Evolutionary conservation across 2,888 invertebrate genomes (phyloP).

Genomic region (Thecophora atra): DNA sequence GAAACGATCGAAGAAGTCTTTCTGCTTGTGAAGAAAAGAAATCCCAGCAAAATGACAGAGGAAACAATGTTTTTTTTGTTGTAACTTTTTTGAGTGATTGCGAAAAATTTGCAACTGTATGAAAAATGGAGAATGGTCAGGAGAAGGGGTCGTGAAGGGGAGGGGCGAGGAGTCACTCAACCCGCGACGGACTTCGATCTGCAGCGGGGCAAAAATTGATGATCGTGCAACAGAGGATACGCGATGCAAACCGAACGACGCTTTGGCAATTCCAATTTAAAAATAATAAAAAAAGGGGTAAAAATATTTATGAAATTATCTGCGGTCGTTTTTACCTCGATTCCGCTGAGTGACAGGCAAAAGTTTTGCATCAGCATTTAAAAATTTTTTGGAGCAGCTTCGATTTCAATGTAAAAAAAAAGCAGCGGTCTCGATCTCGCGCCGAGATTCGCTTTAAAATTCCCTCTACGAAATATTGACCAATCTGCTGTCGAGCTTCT

Average conservation of each 20-base stretch:
- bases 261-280: neutral
- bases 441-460: constrained; percentile 22
- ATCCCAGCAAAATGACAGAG: neutral
- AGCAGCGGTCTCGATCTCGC: neutral
- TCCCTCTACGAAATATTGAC: constrained; percentile 33
- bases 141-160: neutral
- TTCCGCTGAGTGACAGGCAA: neutral
- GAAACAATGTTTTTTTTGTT: too few species aligned
- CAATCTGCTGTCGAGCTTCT: constrained; percentile 23
- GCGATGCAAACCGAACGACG: neutral
- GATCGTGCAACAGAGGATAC: constrained; percentile 26
- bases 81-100: constrained; percentile 8
- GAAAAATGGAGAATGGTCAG: neutral
- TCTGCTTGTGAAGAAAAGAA: neutral
- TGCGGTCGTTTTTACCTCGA: neutral
- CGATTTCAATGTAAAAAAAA: constrained; percentile 10
- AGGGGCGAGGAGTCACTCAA: constrained; percentile 38
- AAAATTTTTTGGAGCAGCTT: neutral
- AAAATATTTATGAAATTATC: neutral
- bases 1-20: too few species aligned
- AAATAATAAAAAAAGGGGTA: too few species aligned
- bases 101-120: constrained; percentile 17
- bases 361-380: constrained; percentile 15
- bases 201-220: constrained; percentile 17
- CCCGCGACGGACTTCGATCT: constrained; percentile 22